These are phyloP conservation scores for Leptocoma aspasia DNA, from an alignment of 2,113 vertebrate genomes.

Conservation along the genomic window DNA sequence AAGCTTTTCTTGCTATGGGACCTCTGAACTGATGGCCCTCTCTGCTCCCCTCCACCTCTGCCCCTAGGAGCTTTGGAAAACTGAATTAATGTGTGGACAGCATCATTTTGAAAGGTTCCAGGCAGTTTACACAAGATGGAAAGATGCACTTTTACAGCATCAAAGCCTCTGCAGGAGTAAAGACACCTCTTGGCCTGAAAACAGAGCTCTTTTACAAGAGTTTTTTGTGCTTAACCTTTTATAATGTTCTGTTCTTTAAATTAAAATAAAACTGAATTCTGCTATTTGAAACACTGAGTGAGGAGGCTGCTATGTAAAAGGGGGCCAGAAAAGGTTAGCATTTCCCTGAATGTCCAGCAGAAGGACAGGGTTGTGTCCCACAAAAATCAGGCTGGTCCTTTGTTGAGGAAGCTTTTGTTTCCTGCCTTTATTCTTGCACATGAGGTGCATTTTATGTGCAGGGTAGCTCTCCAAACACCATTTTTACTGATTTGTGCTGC, in stretches of 20 bases:
- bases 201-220: background rate
- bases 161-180: background rate
- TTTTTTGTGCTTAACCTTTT: background rate
- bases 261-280: background rate
- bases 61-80: background rate
- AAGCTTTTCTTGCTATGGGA: slow-evolving; percentile 12
- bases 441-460: background rate
- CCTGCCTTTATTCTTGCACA: background rate
- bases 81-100: background rate
- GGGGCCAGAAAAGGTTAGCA: background rate
- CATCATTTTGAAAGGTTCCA: background rate
- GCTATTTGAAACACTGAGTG: background rate
- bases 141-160: background rate
- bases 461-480: background rate
- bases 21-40: background rate
- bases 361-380: background rate
- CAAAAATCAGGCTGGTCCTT: background rate
- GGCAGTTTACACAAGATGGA: background rate
- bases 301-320: background rate
- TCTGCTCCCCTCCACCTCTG: background rate
- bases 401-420: background rate
- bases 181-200: background rate
- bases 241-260: background rate
- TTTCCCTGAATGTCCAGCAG: background rate
- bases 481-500: background rate